phyloP scores from a whole-genome alignment of 1,140 invertebrate genomes.

The Idris sp. region DNA sequence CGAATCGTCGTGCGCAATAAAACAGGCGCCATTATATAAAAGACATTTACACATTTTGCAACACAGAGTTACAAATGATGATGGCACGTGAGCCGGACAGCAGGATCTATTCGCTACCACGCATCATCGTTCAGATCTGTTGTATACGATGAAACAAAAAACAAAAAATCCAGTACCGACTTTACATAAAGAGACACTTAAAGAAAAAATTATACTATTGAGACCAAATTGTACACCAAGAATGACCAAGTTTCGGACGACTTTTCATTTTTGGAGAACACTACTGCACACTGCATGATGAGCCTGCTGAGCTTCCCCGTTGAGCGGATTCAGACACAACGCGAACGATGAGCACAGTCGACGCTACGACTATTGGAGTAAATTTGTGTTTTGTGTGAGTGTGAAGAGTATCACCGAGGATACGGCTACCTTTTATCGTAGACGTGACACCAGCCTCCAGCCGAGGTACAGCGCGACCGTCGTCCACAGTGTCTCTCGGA shows the following conservation, averaged over 20 bases:
- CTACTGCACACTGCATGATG: no score
- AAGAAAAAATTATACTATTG: conserved; percentile 57
- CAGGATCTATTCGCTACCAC: conserved; percentile 36
- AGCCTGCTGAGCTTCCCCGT: conserved; percentile 46
- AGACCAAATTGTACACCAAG: conserved; percentile 51
- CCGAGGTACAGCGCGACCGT: conserved; percentile 76
- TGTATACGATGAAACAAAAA: no score
- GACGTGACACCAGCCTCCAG: conserved; percentile 75
- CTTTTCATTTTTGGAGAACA: conserved; percentile 21
- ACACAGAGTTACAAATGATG: conserved; percentile 32
- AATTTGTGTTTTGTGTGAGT: no score
- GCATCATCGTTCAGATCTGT: conserved; percentile 40
- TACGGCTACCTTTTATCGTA: conserved; percentile 72
- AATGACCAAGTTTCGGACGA: conserved; percentile 27
- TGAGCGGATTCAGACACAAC: conserved; percentile 55
- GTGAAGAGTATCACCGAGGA: conserved; percentile 34
- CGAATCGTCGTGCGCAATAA: conserved; percentile 55
- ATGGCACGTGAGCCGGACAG: conserved; percentile 59
- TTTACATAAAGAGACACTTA: no score
- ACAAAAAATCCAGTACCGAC: no score
- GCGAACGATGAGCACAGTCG: conserved; percentile 55
- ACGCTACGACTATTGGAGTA: conserved; percentile 43
- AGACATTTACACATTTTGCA: conserved; percentile 34
- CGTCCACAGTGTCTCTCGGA: conserved; percentile 76
- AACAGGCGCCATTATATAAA: conserved; percentile 38